These are phyloP conservation scores for Antedon mediterranea DNA, from an alignment of 53 echinoderm and acorn worm species.

Conservation along the genomic window DNA sequence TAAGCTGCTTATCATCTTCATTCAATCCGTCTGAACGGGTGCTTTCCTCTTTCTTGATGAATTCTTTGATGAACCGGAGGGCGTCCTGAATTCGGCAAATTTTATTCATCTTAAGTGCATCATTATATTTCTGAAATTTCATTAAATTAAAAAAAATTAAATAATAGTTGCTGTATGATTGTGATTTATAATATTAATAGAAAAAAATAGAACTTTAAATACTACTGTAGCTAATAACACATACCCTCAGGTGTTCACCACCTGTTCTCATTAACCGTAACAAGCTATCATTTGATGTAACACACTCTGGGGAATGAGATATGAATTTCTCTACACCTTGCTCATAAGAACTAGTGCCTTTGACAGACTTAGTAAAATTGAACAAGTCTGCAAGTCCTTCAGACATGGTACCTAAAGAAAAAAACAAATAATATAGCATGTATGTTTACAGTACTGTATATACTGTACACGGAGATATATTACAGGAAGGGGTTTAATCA, in stretches of 20 bases:
- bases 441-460: too few relatives aligned
- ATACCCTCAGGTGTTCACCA: neutral
- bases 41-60: neutral
- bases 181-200: too few relatives aligned
- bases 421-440: too few relatives aligned
- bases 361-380: neutral
- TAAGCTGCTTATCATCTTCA: neutral
- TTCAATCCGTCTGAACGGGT: neutral
- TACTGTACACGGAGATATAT: too few relatives aligned
- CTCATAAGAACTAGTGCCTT: neutral
- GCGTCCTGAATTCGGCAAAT: neutral
- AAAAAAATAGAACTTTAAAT: too few relatives aligned
- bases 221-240: too few relatives aligned
- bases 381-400: neutral
- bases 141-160: too few relatives aligned
- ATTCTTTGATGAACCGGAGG: neutral
- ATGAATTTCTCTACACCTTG: neutral
- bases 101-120: neutral
- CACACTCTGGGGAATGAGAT: neutral
- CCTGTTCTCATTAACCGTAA: neutral
- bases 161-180: too few relatives aligned
- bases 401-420: too few relatives aligned
- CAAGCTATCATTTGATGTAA: neutral
- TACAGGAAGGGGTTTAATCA: too few relatives aligned
- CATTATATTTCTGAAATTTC: neutral